Conservation (phyloP, 2,797 vertebrate genomes). For the Otus scops region DNA sequence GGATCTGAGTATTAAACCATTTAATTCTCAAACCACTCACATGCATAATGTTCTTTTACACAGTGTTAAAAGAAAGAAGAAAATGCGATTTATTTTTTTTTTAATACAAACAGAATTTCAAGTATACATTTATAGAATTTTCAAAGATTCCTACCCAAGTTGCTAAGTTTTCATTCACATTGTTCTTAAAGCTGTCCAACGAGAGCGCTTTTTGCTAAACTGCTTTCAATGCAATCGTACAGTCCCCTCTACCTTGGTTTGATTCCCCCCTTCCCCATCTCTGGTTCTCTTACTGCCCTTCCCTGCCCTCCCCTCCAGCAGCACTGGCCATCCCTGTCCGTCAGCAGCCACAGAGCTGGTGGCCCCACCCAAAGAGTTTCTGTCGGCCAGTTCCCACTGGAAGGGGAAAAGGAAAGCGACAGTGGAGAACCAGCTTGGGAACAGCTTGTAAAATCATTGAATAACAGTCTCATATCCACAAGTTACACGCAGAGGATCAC, state of each 20-base stretch:
- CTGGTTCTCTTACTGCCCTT: not conserved
- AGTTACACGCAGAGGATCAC: not conserved
- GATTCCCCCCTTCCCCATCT: slow-evolving; percentile 3
- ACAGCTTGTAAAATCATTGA: slow-evolving; percentile 1
- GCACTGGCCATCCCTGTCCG: not conserved
- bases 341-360: not conserved
- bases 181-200: slow-evolving; percentile 83
- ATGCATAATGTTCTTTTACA: slow-evolving; percentile 85
- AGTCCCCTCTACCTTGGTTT: slow-evolving; percentile 60
- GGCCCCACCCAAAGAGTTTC: not conserved
- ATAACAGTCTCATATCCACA: slow-evolving; percentile 12
- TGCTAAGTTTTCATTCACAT: slow-evolving; percentile 82
- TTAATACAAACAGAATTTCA: slow-evolving; percentile 82
- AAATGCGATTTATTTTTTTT: slow-evolving; percentile 67
- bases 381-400: not conserved
- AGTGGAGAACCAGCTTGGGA: not conserved
- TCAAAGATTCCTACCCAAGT: slow-evolving; percentile 78
- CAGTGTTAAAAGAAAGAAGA: slow-evolving; percentile 83
- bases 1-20: slow-evolving; percentile 78
- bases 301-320: not conserved
- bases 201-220: slow-evolving; percentile 73
- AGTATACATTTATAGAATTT: slow-evolving; percentile 83
- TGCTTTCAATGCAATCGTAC: slow-evolving; percentile 73
- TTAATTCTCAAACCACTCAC: slow-evolving; percentile 85
- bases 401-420: slow-evolving; percentile 16